phyloP scores from a whole-genome alignment of 2,113 vertebrate genomes.

The Notarius lentiginosus region DNA sequence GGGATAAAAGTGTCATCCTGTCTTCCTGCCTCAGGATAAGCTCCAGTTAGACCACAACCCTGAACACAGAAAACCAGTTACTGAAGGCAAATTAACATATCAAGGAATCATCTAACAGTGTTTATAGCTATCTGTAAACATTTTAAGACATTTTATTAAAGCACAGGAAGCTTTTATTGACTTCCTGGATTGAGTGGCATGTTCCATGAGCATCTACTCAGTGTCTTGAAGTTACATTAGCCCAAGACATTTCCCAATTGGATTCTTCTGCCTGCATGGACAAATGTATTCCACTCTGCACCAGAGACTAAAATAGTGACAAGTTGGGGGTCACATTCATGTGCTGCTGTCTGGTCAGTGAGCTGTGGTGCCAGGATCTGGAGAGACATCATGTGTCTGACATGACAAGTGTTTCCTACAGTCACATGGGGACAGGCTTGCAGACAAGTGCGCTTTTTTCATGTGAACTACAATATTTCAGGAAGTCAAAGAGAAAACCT shows the following conservation, averaged over 20 bases:
- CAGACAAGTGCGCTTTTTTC: neutral
- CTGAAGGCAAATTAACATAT: neutral
- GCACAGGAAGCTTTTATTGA: neutral
- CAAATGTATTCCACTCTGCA: neutral
- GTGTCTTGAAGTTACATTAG: neutral
- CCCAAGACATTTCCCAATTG: neutral
- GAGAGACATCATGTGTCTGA: slow-evolving; percentile 5
- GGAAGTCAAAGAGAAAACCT: too few species aligned
- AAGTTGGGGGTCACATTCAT: neutral
- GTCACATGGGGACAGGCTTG: neutral
- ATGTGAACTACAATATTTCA: neutral
- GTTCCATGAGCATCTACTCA: neutral
- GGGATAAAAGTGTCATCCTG: neutral
- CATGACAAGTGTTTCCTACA: slow-evolving; percentile 2
- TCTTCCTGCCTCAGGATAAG: neutral
- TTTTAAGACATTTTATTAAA: neutral
- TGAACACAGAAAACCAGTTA: neutral
- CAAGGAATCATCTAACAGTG: neutral
- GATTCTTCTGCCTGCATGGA: neutral
- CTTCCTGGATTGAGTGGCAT: neutral
- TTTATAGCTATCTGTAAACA: neutral
- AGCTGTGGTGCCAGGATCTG: neutral
- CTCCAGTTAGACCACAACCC: neutral
- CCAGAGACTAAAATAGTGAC: neutral
- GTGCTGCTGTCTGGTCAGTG: neutral